These are phyloP conservation scores for Saccostrea echinata DNA, from an alignment of 1,140 invertebrate species.

Conservation along the genomic window DNA sequence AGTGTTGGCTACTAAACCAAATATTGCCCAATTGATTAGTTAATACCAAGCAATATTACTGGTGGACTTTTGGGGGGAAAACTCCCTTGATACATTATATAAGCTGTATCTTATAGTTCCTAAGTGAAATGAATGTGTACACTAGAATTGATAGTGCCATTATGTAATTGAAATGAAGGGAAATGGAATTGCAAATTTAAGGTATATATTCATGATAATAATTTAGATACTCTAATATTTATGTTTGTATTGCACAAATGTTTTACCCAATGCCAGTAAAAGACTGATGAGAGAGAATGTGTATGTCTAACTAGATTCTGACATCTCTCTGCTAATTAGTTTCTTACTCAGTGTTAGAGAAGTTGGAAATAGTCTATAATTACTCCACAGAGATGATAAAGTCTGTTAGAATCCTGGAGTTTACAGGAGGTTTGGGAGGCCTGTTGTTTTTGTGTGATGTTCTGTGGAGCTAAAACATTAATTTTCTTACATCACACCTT, in stretches of 20 bases:
- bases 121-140: background rate
- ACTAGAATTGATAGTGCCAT: background rate
- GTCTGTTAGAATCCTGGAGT: background rate
- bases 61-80: background rate
- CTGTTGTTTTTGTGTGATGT: background rate
- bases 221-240: background rate
- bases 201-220: background rate
- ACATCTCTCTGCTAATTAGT: slow-evolving; percentile 7
- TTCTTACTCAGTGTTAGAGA: background rate
- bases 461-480: background rate
- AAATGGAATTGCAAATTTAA: background rate
- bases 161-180: slow-evolving; percentile 11
- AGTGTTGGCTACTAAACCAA: background rate
- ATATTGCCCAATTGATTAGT: slow-evolving; percentile 7
- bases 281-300: background rate
- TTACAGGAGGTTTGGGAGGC: background rate
- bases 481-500: slow-evolving; percentile 17
- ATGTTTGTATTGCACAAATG: background rate
- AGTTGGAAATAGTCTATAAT: slow-evolving; percentile 13
- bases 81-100: background rate
- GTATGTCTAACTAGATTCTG: background rate
- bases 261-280: background rate
- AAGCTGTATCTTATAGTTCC: background rate
- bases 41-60: slow-evolving; percentile 15
- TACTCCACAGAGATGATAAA: background rate